These are phyloP conservation scores for Meloidogyne chitwoodi DNA, from an alignment of 1,140 invertebrate species.

Conservation along the genomic window DNA sequence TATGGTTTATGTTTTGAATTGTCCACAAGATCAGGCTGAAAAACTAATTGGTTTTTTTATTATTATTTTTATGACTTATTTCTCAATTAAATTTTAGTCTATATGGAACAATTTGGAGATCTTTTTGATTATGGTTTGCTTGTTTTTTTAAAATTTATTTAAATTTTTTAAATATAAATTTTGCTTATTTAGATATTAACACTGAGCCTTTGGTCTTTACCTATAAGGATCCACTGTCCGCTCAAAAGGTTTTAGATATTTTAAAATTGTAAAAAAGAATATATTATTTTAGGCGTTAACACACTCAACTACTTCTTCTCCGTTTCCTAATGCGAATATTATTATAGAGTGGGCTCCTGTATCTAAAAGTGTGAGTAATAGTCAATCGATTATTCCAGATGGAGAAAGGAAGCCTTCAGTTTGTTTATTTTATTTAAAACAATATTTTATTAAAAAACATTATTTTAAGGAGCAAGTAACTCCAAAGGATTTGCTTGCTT, in stretches of 20 bases:
- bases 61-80: not conserved
- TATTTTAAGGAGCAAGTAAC: conserved; percentile 10
- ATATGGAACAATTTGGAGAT: conserved; percentile 32
- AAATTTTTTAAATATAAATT: not conserved
- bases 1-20: conserved; percentile 22
- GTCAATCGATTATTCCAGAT: conserved; percentile 19
- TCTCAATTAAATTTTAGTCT: not conserved
- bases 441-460: not conserved
- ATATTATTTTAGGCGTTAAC: conserved; percentile 19
- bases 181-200: not conserved
- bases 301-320: not conserved
- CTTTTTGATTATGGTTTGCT: conserved; percentile 22
- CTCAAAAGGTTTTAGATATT: conserved; percentile 18
- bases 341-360: conserved; percentile 30
- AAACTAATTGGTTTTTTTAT: conserved; percentile 13
- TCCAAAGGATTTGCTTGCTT: conserved; percentile 14
- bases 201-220: conserved; percentile 18
- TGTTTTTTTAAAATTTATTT: no score
- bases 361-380: conserved; percentile 1
- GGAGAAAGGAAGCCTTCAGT: conserved; percentile 22
- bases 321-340: conserved; percentile 4
- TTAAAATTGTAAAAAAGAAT: not conserved
- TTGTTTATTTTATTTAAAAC: not conserved
- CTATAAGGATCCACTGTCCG: conserved; percentile 27
- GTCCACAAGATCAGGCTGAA: conserved; percentile 15